Evolutionary conservation across 1,140 invertebrate genomes (phyloP).

Genomic region (Drosophila parvula): DNA sequence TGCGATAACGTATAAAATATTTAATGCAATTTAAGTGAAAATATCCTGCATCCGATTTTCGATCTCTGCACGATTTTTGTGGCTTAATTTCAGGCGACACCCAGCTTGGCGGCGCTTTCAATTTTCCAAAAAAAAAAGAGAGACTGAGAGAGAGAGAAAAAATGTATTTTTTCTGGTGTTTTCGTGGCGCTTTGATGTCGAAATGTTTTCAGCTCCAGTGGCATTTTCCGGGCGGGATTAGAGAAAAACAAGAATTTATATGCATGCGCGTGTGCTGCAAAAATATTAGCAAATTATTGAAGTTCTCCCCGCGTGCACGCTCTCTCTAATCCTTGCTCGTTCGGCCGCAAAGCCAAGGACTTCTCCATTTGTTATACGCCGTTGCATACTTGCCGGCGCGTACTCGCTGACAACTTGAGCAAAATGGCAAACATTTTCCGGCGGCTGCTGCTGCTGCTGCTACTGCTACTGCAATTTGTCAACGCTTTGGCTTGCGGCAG

Average conservation of each 20-base stretch:
- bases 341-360: constrained; percentile 49
- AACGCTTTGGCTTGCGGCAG: constrained; percentile 73
- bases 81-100: constrained; percentile 26
- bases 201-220: constrained; percentile 57
- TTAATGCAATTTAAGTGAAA: constrained; percentile 13
- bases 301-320: constrained; percentile 3
- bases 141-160: neutral
- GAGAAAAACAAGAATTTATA: constrained; percentile 26
- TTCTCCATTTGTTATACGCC: constrained; percentile 67
- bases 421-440: constrained; percentile 70
- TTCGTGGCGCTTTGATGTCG: constrained; percentile 58
- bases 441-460: neutral
- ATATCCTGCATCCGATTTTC: constrained; percentile 13
- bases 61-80: constrained; percentile 25
- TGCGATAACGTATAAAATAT: neutral
- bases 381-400: constrained; percentile 66
- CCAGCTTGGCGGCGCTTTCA: constrained; percentile 17
- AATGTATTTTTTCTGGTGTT: constrained; percentile 26
- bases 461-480: constrained; percentile 64
- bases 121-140: constrained; percentile 30
- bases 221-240: constrained; percentile 49
- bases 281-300: constrained; percentile 74
- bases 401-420: constrained; percentile 70
- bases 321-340: constrained; percentile 18
- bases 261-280: constrained; percentile 26